phyloP scores from a whole-genome alignment of 1,140 invertebrate species.

The Branchinecta lindahli region DNA sequence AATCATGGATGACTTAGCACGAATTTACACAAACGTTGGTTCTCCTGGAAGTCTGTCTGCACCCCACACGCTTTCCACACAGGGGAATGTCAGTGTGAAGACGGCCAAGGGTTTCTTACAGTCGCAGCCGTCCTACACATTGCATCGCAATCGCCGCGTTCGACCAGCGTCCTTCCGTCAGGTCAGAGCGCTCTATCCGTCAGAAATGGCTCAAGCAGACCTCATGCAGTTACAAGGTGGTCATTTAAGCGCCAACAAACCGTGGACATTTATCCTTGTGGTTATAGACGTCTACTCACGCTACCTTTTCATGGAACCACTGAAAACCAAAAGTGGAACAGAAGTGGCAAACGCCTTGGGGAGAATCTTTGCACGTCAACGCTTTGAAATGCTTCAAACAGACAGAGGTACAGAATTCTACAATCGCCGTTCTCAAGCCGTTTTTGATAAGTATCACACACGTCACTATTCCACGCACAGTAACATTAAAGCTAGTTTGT shows the following conservation, averaged over 20 bases:
- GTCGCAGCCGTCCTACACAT: not conserved
- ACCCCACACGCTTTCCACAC: too few relatives aligned
- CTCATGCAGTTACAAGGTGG: not conserved
- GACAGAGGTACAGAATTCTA: not conserved
- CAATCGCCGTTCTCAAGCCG: not conserved
- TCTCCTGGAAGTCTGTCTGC: too few relatives aligned
- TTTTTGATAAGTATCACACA: conserved; percentile 1
- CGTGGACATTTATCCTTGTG: not conserved
- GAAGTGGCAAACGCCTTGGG: not conserved
- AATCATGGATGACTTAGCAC: too few relatives aligned
- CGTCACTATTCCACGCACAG: not conserved
- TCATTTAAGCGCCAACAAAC: not conserved
- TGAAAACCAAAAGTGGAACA: not conserved
- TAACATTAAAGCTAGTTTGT: not conserved
- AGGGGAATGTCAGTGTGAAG: too few relatives aligned
- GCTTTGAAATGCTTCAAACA: not conserved
- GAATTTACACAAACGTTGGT: too few relatives aligned
- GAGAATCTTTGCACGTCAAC: not conserved
- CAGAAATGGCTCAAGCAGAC: not conserved
- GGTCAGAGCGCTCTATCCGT: not conserved
- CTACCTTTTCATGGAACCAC: not conserved
- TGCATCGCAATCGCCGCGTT: not conserved
- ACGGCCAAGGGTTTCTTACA: not conserved
- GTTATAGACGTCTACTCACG: not conserved
- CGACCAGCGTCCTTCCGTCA: not conserved